These are phyloP conservation scores for Enteromius argenteus DNA, from an alignment of 2,797 vertebrate species.

Conservation along the genomic window DNA sequence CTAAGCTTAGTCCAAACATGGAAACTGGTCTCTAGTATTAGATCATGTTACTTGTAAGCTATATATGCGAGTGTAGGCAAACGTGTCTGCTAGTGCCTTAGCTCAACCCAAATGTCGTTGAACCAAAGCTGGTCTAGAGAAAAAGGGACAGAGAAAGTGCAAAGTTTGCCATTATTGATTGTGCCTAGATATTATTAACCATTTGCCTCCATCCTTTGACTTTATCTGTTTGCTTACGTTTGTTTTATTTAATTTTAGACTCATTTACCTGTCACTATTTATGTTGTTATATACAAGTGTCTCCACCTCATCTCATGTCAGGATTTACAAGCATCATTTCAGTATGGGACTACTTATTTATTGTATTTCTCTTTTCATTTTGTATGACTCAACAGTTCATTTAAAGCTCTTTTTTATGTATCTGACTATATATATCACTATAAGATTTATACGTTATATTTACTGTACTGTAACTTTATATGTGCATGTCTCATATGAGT, in stretches of 20 bases:
- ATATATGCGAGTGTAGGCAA: conserved; percentile 31
- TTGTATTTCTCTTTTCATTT: conserved; percentile 48
- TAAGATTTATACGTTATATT: not conserved
- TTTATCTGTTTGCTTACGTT: conserved; percentile 21
- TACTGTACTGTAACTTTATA: conserved; percentile 23
- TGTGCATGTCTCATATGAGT: conserved; percentile 20
- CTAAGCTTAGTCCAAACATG: conserved; percentile 23
- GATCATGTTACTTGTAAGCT: conserved; percentile 33
- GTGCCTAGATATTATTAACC: conserved; percentile 43
- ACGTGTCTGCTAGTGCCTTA: conserved; percentile 25
- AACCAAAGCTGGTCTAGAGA: conserved; percentile 53
- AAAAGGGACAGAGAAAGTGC: conserved; percentile 49
- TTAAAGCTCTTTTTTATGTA: conserved; percentile 15
- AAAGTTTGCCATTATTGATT: conserved; percentile 47
- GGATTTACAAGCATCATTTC: conserved; percentile 25
- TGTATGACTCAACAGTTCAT: conserved; percentile 43
- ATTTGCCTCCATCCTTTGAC: conserved; percentile 31
- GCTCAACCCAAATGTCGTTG: conserved; percentile 55
- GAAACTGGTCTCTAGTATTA: conserved; percentile 35
- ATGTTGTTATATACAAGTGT: conserved; percentile 29
- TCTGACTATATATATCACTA: not conserved
- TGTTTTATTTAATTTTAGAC: conserved; percentile 28
- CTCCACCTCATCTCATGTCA: conserved; percentile 37
- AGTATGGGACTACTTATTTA: conserved; percentile 56
- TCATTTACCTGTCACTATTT: conserved; percentile 41